Evolutionary conservation across 2,888 invertebrate genomes (phyloP), one percentile per base, ranked within the genome.

Genomic region (Athalia circularis): DNA sequence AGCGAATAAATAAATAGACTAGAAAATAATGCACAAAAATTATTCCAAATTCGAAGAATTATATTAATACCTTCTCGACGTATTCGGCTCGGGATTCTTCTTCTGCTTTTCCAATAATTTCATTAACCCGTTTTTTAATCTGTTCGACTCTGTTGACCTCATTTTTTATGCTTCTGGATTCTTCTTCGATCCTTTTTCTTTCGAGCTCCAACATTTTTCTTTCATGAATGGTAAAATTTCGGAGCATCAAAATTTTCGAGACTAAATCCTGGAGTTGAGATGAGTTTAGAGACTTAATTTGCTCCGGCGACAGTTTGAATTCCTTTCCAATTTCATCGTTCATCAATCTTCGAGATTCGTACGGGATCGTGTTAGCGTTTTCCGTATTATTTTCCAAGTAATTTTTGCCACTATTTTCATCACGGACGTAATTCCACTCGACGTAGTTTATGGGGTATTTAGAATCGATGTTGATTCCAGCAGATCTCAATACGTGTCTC

Each of bases 141-240:
- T 72, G 70, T 7, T 57, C 47, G 7, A 72, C 15, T 47, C 70
- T 72, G 45, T 11, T 47, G 13, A 45, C 13, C 52, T 72, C 70
- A 1, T 8, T 9, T 47, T 59, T 47, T 0, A 72, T 15, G 13
- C 4, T 72, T 15, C 5, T 72, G 0, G 70, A 72, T 11, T 72
- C 59, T 5, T 59, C 59, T 2, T 15, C 45, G 9, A 72, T 13
- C 1, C 11, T n/a, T 47, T 72, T 59, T 15, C 70, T 57, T 15
- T 72, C 70, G 7, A 59, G 5, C 57, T 72, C 70, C 3, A 72
- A 5, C 47, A 45, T 59, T 3, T 13, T 45, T 47, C 70, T 59
- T 45, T 72, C 70, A 5, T 45, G 45, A 7, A 72, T 8, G 2
- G 70, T 59, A 47, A 72, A 72, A 9, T 72, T 72, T 45, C 70